Conservation (phyloP, 2,113 vertebrate species). For the Rhinopithecus roxellana region DNA sequence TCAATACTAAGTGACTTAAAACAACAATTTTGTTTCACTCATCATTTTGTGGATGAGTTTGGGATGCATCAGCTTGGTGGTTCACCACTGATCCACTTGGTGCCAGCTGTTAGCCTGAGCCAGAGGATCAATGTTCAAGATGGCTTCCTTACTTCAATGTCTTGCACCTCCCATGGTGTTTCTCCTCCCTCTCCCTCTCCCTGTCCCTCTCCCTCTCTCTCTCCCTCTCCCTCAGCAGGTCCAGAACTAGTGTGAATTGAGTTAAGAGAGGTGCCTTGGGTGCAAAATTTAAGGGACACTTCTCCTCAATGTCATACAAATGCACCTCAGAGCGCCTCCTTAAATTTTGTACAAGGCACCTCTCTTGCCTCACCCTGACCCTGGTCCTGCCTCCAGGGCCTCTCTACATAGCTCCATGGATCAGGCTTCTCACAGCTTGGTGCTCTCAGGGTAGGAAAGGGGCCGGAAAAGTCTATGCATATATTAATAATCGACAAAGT, state of each 20-base stretch:
- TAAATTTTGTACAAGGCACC: background rate
- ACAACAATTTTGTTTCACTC: background rate
- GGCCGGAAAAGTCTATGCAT: background rate
- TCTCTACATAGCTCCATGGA: background rate
- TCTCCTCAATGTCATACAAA: background rate
- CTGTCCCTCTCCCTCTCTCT: too few relatives aligned
- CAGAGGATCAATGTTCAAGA: background rate
- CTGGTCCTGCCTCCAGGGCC: background rate
- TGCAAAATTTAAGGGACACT: background rate
- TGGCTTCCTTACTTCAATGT: background rate
- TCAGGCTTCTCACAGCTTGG: background rate
- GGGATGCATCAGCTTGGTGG: background rate
- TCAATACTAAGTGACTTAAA: background rate
- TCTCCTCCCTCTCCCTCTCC: too few relatives aligned
- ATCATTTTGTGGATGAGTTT: background rate
- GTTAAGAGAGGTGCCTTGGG: background rate
- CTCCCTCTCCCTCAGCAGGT: background rate
- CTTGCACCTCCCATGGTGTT: background rate
- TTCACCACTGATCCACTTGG: background rate
- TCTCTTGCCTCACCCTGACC: background rate
- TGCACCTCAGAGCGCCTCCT: background rate
- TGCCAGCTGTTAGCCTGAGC: background rate
- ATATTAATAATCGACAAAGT: background rate
- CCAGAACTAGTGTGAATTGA: background rate
- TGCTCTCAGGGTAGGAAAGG: background rate